Conservation (phyloP, 2,888 invertebrate species). For the Malacosoma neustria region DNA sequence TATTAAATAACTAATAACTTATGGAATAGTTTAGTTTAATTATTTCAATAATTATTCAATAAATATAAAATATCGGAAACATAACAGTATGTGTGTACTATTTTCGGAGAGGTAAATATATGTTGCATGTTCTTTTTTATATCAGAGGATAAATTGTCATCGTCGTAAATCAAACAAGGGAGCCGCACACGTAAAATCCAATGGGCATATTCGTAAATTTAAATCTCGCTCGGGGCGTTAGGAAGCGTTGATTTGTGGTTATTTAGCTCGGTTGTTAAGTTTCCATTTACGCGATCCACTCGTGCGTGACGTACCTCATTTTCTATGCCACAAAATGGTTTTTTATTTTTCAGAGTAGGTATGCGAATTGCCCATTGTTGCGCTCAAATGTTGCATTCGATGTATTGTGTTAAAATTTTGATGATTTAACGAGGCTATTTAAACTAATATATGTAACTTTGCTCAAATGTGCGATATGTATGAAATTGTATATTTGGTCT, state of each 20-base stretch:
- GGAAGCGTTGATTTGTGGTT: conserved; percentile 71
- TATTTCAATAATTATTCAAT: too few relatives aligned
- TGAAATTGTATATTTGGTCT: too few relatives aligned
- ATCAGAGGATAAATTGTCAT: too few relatives aligned
- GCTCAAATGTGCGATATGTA: too few relatives aligned
- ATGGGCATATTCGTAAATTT: conserved; percentile 59
- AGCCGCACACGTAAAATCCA: conserved; percentile 26
- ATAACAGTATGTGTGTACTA: too few relatives aligned
- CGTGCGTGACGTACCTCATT: conserved; percentile 63
- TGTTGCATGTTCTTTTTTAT: too few relatives aligned
- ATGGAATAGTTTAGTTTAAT: too few relatives aligned
- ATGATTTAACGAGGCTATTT: too few relatives aligned
- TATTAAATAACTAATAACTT: too few relatives aligned
- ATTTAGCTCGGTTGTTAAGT: conserved; percentile 70
- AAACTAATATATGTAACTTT: too few relatives aligned
- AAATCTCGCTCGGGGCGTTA: conserved; percentile 68
- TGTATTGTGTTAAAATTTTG: not conserved
- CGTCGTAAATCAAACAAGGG: conserved; percentile 27
- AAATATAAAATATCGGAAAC: too few relatives aligned
- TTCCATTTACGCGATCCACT: conserved; percentile 57
- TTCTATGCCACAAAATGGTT: conserved; percentile 52
- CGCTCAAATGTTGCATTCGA: not conserved
- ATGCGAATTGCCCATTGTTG: conserved; percentile 11
- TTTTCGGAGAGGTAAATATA: too few relatives aligned
- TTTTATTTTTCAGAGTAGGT: conserved; percentile 62